Percentiles rank a stretch among this genome's conserved stretches.
phyloP scores from a whole-genome alignment of 2,888 invertebrate genomes.

The Dryococelus australis region DNA sequence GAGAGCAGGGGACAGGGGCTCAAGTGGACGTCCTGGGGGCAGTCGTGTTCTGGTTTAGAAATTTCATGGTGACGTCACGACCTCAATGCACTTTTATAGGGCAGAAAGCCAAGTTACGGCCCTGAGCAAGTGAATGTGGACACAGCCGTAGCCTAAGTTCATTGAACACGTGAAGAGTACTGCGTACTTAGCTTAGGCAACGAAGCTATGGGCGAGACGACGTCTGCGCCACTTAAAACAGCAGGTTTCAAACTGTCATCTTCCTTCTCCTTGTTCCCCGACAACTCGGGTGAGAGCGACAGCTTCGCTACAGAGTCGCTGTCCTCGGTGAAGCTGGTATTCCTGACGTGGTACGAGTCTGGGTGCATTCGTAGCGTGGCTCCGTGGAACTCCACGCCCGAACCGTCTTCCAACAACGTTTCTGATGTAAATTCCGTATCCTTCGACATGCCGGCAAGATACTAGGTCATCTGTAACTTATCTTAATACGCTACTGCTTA shows the following conservation, averaged over 20 bases:
- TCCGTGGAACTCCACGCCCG: slow-evolving; percentile 49
- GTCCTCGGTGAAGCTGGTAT: slow-evolving; percentile 38
- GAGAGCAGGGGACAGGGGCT: too few relatives aligned
- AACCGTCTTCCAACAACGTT: slow-evolving; percentile 44
- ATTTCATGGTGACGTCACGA: too few relatives aligned
- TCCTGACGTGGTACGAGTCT: slow-evolving; percentile 42
- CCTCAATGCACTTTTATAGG: too few relatives aligned
- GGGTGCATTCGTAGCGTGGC: slow-evolving; percentile 51
- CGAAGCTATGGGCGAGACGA: slow-evolving; percentile 56
- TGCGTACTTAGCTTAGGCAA: slow-evolving; percentile 56
- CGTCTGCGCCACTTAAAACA: slow-evolving; percentile 51
- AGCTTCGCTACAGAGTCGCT: slow-evolving; percentile 38
- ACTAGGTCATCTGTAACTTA: too few relatives aligned
- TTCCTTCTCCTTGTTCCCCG: slow-evolving; percentile 26
- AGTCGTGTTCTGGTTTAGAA: too few relatives aligned
- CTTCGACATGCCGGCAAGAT: neutral
- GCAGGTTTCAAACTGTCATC: slow-evolving; percentile 44
- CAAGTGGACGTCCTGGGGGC: too few relatives aligned
- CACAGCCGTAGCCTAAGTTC: too few relatives aligned
- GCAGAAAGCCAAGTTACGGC: too few relatives aligned
- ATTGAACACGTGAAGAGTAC: neutral
- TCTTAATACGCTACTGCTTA: too few relatives aligned
- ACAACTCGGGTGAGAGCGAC: slow-evolving; percentile 35
- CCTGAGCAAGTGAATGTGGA: too few relatives aligned
- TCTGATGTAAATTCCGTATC: slow-evolving; percentile 35